Conservation (phyloP, 2,113 vertebrate genomes). For the Xiphias gladius region DNA sequence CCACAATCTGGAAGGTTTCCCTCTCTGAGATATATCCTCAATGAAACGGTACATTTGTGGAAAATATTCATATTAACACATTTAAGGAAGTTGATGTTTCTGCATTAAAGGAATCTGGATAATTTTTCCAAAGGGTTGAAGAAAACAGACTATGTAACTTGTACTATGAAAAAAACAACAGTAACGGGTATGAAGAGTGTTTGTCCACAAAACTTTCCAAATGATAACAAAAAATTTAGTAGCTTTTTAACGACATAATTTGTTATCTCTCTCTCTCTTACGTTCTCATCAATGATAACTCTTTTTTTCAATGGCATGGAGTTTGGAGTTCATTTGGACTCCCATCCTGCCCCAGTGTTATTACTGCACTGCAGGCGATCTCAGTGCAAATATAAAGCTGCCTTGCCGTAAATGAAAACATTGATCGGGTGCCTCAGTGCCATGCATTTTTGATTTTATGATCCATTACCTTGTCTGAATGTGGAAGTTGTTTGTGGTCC, state of each 20-base stretch:
- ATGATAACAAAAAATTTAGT: neutral
- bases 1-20: neutral
- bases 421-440: conserved; percentile 67
- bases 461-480: conserved; percentile 93
- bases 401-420: conserved; percentile 69
- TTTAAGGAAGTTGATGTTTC: neutral
- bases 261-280: neutral
- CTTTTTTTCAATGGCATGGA: neutral
- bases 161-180: no score
- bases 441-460: conserved; percentile 71
- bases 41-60: neutral
- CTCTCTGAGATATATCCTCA: neutral
- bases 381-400: conserved; percentile 42
- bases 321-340: conserved; percentile 45
- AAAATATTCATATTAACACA: no score
- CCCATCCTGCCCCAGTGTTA: conserved; percentile 14
- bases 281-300: neutral
- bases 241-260: neutral
- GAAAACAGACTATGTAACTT: neutral
- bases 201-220: neutral
- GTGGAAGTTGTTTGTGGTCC: conserved; percentile 99
- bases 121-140: neutral
- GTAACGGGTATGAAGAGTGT: no score
- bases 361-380: conserved; percentile 58
- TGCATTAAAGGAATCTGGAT: neutral